Evolutionary conservation across 2,797 vertebrate genomes (phyloP).

Genomic region (Euphonia xanthogaster): DNA sequence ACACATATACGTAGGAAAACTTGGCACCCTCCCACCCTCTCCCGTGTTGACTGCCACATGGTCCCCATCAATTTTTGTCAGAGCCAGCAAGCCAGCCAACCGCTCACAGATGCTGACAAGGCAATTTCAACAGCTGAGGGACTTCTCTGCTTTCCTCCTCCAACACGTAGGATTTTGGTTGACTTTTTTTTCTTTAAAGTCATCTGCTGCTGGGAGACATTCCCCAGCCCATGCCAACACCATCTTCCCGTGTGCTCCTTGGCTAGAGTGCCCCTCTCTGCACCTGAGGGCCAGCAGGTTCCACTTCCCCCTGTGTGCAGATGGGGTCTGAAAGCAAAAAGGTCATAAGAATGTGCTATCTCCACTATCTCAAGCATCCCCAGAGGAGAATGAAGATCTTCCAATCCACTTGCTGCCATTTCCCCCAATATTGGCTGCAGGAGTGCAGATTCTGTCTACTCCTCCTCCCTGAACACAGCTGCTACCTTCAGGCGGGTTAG

Average conservation of each 20-base stretch:
- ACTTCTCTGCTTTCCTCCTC: constrained; percentile 7
- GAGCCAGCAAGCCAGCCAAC: constrained; percentile 40
- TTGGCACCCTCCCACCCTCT: constrained; percentile 51
- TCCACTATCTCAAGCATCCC: not conserved
- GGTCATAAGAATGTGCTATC: fast-evolving
- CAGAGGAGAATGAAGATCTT: not conserved
- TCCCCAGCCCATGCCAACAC: not conserved
- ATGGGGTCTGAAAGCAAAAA: not conserved
- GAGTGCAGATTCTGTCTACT: not conserved
- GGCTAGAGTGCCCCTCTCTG: not conserved
- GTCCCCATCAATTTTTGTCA: constrained; percentile 65
- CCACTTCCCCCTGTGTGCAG: not conserved
- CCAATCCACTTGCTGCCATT: not conserved
- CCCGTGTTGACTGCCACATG: constrained; percentile 59
- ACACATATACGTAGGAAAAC: constrained; percentile 33
- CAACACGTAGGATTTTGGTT: not conserved
- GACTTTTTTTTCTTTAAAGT: not conserved
- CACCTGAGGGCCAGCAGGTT: not conserved
- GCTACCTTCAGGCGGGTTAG: not conserved
- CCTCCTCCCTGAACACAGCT: not conserved
- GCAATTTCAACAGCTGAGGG: constrained; percentile 52
- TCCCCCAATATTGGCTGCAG: fast-evolving
- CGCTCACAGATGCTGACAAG: constrained; percentile 29
- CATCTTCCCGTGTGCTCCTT: not conserved
- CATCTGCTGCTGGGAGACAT: not conserved